Percentiles rank a stretch among this genome's conserved stretches.
Evolutionary conservation across 2,888 invertebrate genomes (phyloP).

Genomic region (Steinernema scapterisci): DNA sequence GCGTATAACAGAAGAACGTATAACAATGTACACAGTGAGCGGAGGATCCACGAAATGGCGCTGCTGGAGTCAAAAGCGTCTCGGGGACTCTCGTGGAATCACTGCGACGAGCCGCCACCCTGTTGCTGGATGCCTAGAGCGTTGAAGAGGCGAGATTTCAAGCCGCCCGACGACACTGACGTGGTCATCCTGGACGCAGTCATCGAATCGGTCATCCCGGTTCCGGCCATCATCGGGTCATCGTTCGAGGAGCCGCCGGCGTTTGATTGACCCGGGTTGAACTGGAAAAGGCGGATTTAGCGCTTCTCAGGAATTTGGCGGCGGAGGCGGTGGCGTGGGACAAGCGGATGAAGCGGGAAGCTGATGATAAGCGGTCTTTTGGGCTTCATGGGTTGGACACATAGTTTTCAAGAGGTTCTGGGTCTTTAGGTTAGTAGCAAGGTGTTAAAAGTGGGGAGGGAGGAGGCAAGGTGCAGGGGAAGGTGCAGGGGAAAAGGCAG

Average conservation of each 20-base stretch:
- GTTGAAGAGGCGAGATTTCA: slow-evolving; percentile 49
- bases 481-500: neutral
- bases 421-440: neutral
- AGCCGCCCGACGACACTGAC: slow-evolving; percentile 43
- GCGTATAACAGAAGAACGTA: neutral
- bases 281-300: slow-evolving; percentile 32
- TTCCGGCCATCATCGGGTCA: neutral
- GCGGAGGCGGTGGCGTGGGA: slow-evolving; percentile 8
- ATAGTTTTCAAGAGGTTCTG: neutral
- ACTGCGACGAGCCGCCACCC: slow-evolving; percentile 16
- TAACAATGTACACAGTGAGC: neutral
- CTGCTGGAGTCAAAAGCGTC: too few species aligned
- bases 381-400: too few species aligned
- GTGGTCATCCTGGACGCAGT: slow-evolving; percentile 44
- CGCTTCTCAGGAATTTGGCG: neutral
- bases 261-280: slow-evolving; percentile 16
- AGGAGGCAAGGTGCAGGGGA: neutral
- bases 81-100: too few species aligned
- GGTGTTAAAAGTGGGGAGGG: slow-evolving; percentile 1
- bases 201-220: slow-evolving; percentile 30
- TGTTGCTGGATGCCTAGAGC: slow-evolving; percentile 47
- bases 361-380: too few species aligned
- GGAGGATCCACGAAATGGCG: too few species aligned
- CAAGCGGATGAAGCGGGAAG: slow-evolving; percentile 10
- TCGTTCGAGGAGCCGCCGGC: slow-evolving; percentile 11